Conservation (phyloP, 2,888 invertebrate species). For the Zonitis immaculata region DNA sequence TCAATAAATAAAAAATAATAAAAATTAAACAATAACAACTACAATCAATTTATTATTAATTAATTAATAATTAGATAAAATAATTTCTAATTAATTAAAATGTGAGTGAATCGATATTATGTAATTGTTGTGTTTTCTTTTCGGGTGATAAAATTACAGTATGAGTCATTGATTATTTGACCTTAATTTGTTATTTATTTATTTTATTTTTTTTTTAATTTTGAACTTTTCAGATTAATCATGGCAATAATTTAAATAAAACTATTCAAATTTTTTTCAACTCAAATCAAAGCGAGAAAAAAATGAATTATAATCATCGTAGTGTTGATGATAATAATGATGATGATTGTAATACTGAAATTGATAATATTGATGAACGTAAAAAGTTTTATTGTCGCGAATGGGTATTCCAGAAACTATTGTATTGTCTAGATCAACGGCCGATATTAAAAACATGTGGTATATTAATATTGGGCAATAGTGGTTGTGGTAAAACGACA, state of each 20-base stretch:
- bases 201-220: neutral
- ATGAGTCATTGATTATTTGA: neutral
- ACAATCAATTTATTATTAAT: too few relatives aligned
- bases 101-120: too few relatives aligned
- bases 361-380: conserved; percentile 54
- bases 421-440: conserved; percentile 85
- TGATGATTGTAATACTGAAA: conserved; percentile 14
- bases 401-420: conserved; percentile 93
- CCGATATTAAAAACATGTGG: conserved; percentile 82
- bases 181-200: neutral
- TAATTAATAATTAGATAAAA: too few relatives aligned
- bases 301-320: too few relatives aligned
- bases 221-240: neutral
- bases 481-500: conserved; percentile 93
- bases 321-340: too few relatives aligned
- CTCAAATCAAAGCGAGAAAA: too few relatives aligned
- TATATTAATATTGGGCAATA: conserved; percentile 79
- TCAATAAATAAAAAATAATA: too few relatives aligned
- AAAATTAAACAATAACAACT: too few relatives aligned
- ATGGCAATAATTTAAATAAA: conserved; percentile 11
- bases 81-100: too few relatives aligned
- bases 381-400: conserved; percentile 85
- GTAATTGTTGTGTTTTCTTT: too few relatives aligned
- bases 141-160: too few relatives aligned
- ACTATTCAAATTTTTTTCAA: too few relatives aligned